Percentiles rank a stretch among this genome's conserved stretches.
Conservation (phyloP, 1,140 invertebrate genomes). For the Leptinotarsa defecta region DNA sequence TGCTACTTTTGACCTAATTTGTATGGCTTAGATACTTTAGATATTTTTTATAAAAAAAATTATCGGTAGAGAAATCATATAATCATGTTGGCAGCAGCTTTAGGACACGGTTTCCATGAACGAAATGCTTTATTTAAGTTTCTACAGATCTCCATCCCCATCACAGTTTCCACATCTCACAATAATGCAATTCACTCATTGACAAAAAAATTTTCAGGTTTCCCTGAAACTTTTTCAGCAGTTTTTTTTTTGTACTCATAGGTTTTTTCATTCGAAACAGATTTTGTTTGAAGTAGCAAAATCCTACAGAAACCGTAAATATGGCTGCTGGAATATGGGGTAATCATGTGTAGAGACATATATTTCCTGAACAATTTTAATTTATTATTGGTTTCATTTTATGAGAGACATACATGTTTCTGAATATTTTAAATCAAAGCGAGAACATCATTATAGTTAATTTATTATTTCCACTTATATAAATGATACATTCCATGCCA, state of each 20-base stretch:
- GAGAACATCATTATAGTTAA: too few relatives aligned
- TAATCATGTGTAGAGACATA: not conserved
- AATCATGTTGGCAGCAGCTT: not conserved
- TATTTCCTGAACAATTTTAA: not conserved
- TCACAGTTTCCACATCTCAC: too few relatives aligned
- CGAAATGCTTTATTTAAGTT: not conserved
- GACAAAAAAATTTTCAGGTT: too few relatives aligned
- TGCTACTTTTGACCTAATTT: conserved; percentile 39
- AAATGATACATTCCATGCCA: conserved; percentile 21
- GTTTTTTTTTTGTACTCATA: too few relatives aligned
- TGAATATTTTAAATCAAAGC: too few relatives aligned
- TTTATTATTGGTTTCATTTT: not conserved
- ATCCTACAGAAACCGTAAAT: too few relatives aligned
- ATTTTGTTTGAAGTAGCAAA: too few relatives aligned
- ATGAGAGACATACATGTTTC: not conserved
- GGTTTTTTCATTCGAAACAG: too few relatives aligned
- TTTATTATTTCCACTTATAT: too few relatives aligned
- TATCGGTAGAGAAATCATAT: not conserved
- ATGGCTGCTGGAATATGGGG: not conserved
- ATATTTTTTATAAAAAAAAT: conserved; percentile 35
- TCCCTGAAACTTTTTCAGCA: too few relatives aligned
- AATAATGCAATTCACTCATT: too few relatives aligned
- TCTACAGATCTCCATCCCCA: too few relatives aligned
- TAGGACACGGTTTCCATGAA: not conserved
- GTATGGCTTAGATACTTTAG: conserved; percentile 39